phyloP scores from a whole-genome alignment of 2,113 vertebrate genomes.

The Equus quagga region DNA sequence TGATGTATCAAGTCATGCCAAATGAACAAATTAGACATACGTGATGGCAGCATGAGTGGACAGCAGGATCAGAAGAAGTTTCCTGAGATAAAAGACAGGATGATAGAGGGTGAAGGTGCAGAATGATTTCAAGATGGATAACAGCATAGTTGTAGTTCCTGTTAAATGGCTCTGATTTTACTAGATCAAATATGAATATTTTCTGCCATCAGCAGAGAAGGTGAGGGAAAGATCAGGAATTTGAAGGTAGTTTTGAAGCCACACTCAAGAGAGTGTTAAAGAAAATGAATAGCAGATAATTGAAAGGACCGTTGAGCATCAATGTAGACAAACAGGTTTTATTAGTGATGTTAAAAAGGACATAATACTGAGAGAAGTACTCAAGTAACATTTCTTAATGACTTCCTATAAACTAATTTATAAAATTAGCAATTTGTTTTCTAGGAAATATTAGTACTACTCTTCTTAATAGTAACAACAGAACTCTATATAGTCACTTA shows the following conservation, averaged over 20 bases:
- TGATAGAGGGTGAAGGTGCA: not conserved
- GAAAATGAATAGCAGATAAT: not conserved
- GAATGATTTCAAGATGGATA: not conserved
- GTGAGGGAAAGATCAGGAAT: not conserved
- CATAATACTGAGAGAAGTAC: not conserved
- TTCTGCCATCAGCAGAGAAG: not conserved
- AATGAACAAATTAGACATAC: not conserved
- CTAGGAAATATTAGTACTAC: not conserved
- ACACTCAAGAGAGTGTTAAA: not conserved
- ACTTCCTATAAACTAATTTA: not conserved
- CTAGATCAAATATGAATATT: not conserved
- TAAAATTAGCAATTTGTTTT: not conserved
- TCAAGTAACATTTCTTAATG: not conserved
- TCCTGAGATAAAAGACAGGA: not conserved
- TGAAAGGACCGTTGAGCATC: not conserved
- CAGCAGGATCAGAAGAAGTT: not conserved
- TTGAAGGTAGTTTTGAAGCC: not conserved
- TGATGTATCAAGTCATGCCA: not conserved
- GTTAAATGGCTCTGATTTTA: not conserved
- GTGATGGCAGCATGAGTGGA: not conserved
- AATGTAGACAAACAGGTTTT: not conserved
- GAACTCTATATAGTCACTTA: not conserved
- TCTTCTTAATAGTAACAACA: not conserved
- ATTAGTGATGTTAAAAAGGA: not conserved
- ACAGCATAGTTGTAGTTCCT: not conserved